These are phyloP conservation scores for Actinemys pallida DNA, from an alignment of 2,113 vertebrate genomes.

Conservation along the genomic window DNA sequence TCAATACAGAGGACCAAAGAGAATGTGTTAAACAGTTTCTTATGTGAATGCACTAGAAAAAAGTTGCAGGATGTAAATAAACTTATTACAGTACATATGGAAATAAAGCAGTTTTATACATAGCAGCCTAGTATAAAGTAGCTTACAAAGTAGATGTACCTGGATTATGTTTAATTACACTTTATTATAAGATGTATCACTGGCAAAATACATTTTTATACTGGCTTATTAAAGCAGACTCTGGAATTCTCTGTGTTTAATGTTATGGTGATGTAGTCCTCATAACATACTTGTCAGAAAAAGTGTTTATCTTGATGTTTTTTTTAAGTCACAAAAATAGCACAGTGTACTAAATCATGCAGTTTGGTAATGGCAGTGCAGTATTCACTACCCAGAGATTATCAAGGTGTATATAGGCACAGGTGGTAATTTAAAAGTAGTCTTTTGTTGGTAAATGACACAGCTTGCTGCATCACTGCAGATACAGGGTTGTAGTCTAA, in stretches of 20 bases:
- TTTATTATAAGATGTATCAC: not conserved
- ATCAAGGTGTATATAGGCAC: constrained; percentile 23
- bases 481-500: not conserved
- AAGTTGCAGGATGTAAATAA: constrained; percentile 10
- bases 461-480: not conserved
- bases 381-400: not conserved
- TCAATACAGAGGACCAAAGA: not conserved
- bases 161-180: not conserved
- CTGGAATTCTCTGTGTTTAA: not conserved
- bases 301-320: not conserved
- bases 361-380: not conserved
- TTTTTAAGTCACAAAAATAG: not conserved
- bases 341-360: not conserved
- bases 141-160: not conserved
- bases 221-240: not conserved
- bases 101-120: not conserved
- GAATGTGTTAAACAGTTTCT: not conserved
- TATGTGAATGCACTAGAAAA: not conserved
- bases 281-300: not conserved
- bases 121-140: not conserved
- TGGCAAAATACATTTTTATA: not conserved
- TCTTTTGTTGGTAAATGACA: not conserved
- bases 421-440: constrained; percentile 25
- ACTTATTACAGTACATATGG: not conserved
- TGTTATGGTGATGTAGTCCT: not conserved